phyloP scores from a whole-genome alignment of 2,113 vertebrate genomes.

The Tyto alba region DNA sequence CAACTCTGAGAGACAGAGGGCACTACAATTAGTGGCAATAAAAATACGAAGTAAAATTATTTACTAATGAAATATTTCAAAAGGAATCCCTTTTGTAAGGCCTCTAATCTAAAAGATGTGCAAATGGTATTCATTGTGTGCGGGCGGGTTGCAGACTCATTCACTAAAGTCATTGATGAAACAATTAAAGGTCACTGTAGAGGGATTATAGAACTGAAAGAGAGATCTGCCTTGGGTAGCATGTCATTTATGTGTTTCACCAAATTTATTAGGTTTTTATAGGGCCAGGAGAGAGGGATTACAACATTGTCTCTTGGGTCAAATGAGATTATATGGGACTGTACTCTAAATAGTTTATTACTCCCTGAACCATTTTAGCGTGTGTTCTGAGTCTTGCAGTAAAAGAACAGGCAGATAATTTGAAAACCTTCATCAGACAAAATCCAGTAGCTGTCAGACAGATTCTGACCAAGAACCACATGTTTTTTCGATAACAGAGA shows the following conservation, averaged over 20 bases:
- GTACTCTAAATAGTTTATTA: conserved; percentile 19
- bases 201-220: not conserved
- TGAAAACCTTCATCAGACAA: not conserved
- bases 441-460: not conserved
- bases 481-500: not conserved
- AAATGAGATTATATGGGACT: conserved; percentile 8
- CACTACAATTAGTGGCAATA: not conserved
- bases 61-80: not conserved
- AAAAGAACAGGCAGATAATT: not conserved
- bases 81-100: not conserved
- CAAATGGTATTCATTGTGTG: not conserved
- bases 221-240: not conserved
- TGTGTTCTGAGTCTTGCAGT: not conserved
- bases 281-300: not conserved
- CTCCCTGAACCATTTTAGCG: not conserved
- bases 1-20: not conserved
- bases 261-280: conserved; percentile 19
- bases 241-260: not conserved
- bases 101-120: not conserved
- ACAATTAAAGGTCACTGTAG: not conserved
- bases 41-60: not conserved
- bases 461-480: not conserved
- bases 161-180: not conserved
- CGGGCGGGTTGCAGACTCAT: not conserved
- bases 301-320: not conserved